Base-by-base conservation (phyloP, 1,140 invertebrate species). In the Campoletis sonorensis region DNA sequence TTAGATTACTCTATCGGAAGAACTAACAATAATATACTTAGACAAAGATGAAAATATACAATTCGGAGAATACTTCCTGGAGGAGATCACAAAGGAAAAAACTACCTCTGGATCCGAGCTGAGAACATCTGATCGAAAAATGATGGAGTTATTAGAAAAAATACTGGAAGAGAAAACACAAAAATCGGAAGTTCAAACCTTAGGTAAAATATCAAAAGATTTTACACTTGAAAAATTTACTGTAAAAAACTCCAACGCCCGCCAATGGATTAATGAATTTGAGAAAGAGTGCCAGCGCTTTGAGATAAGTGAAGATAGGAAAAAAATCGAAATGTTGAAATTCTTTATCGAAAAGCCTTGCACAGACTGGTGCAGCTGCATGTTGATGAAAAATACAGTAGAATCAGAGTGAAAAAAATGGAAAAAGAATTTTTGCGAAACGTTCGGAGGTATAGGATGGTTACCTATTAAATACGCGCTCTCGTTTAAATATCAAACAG, bases 21-120 rank as follows among this genome's bases (percentile, higher is more conserved):
- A n/a, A n/a, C n/a, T n/a, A n/a, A n/a, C n/a, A n/a, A n/a, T n/a
- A n/a, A n/a, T n/a, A n/a, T n/a, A n/a, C n/a, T n/a, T n/a, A 45
- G 82, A 85, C 83, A 80, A 83, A 23, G 80, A 80, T 0, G 82
- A 37, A 15, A 85, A 83, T 79, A 23, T 85, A 73, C 72, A 79
- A 70, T 79, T 83, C 51, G 13, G 2, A 10, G 77, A 75, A 11
- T 30, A 68, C 26, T 85, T 27, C 45, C 76, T 85, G 30, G 45
- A 82, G 76, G 79, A 85, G 73, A 78, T 72, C 7, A 37, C n/a
- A 18, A 10, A n/a, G 16, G 30, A 37, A 13, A 49, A 73, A 13
- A 67, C 27, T 13, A 18, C 49, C 4, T 7, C 49, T 7, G 15
- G 49, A 10, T 61, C 2, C 58, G 26, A 27, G 26, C 13, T 13